Percentiles rank a stretch among this genome's conserved stretches.
phyloP scores from a whole-genome alignment of 2,113 vertebrate genomes.

The western clawed frog (Xenopus tropicalis) region UCB_Xtro_10.0 CM004446.2:108344501-108345000 shows the following conservation, averaged over 20 bases:
- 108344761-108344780: conserved; percentile 59
- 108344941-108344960: too few species aligned
- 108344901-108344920: conserved; percentile 5
- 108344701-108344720: conserved; percentile 66
- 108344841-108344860: conserved; percentile 46
- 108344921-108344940: neutral
- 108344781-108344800: conserved; percentile 64
- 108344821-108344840: conserved; percentile 49
- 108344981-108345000: too few species aligned
- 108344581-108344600: conserved; percentile 40
- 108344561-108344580: conserved; percentile 5
- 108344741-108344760: conserved; percentile 61
- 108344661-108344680: conserved; percentile 67
- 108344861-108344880: conserved; percentile 36
- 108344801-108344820: conserved; percentile 63
- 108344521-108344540: conserved; percentile 17
- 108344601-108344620: conserved; percentile 54
- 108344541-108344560: conserved; percentile 10
- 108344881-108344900: conserved; percentile 9
- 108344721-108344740: conserved; percentile 57
- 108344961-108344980: neutral
- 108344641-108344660: conserved; percentile 64
- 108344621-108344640: conserved; percentile 64
- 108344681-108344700: conserved; percentile 64
- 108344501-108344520: neutral